Base-by-base conservation (phyloP, 2,113 vertebrate species). In the Cariama cristata region DNA sequence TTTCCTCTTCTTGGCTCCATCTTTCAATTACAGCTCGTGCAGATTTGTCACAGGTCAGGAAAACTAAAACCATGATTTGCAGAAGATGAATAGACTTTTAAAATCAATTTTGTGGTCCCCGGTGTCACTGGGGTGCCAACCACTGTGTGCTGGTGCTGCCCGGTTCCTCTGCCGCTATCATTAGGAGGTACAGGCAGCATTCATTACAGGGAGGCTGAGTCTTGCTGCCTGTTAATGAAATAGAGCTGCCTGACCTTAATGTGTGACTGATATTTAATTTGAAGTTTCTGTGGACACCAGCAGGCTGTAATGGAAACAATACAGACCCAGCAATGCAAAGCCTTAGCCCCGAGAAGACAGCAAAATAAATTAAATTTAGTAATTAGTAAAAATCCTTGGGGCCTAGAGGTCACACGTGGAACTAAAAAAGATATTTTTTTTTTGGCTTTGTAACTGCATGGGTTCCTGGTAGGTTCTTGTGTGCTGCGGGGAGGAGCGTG, bases 191-290 rank as follows among this genome's bases (percentile, higher is more conserved):
- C 2, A 8, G 75, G 90, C 93, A 86, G 77, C 72, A 52, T 86
- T 92, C 86, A 79, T 97, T 90, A 91, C 73, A 47, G 83, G 30
- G 79, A 90, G 63, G 62, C 63, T 59, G 53, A 95, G 49, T 45
- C 79, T 92, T 7, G 3, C 55, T 1, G 13, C 81, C 40, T 50
- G 67, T 66, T 95, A 95, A 93, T 86, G 75, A 88, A 86, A 81
- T 67, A 50, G 76, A 92, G 91, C 90, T 97, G 83, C 88, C 86
- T 92, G 94, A 93, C 94, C 96, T 97, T 88, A 95, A 88, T 62
- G 72, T 88, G 90, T 95, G 95, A 85, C 86, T 93, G 83, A 80
- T 88, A 77, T 45, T 96, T 95, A 95, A 93, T 93, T 67, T 94
- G 68, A 81, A 92, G 85, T 67, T 92, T 95, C 88, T 95, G 68